Conservation (phyloP, 2,113 vertebrate genomes). For the Sturnira hondurensis region DNA sequence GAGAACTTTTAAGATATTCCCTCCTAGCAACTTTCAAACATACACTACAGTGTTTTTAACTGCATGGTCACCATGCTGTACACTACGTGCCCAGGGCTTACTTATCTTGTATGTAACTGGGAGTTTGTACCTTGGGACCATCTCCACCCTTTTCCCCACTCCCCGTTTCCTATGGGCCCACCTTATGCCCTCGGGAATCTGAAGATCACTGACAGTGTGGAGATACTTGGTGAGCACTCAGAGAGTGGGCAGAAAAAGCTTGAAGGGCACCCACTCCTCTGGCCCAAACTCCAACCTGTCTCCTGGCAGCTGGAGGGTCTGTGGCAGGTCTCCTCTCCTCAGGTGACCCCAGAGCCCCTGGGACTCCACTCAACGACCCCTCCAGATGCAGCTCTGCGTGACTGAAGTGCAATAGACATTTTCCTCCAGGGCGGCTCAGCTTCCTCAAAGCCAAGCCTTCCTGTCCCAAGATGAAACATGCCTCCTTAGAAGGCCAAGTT, state of each 20-base stretch:
- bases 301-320: neutral
- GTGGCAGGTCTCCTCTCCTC: neutral
- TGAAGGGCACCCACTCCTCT: neutral
- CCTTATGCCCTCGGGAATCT: neutral
- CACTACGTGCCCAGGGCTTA: too few species aligned
- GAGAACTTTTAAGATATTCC: neutral
- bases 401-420: rapidly evolving
- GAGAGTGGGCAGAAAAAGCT: neutral
- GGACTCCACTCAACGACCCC: neutral
- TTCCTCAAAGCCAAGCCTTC: neutral
- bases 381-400: neutral
- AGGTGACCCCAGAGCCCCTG: neutral
- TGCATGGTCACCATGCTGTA: neutral
- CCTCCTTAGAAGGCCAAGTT: neutral
- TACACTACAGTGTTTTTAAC: neutral
- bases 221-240: neutral
- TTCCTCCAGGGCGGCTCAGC: neutral
- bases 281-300: neutral
- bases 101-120: neutral
- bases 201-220: neutral
- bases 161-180: neutral
- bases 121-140: neutral
- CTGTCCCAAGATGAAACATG: neutral
- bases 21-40: neutral
- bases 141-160: neutral